Percentiles rank a stretch among this genome's conserved stretches.
Conservation (phyloP, 2,113 vertebrate species). For the Petaurus breviceps region DNA sequence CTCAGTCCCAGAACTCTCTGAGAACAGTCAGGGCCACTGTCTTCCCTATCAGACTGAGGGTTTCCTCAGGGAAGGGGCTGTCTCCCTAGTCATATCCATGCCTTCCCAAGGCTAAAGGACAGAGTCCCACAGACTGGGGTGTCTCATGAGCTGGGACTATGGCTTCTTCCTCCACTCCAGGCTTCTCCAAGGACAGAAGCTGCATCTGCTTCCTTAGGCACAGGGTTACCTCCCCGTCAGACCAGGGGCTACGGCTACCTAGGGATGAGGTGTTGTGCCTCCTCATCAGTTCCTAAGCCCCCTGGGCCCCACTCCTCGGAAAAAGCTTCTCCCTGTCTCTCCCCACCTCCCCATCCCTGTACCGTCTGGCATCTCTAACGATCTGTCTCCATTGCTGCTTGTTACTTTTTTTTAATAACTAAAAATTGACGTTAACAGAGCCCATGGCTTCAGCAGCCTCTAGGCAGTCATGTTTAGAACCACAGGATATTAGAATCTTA, state of each 20-base stretch:
- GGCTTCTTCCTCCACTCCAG: slow-evolving; percentile 2
- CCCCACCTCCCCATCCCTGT: not conserved
- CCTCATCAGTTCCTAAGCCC: slow-evolving; percentile 29
- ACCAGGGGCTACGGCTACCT: slow-evolving; percentile 16
- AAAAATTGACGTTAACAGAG: slow-evolving; percentile 74
- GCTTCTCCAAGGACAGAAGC: not conserved
- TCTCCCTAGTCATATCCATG: not conserved
- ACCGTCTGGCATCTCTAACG: not conserved
- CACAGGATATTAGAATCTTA: slow-evolving; percentile 68
- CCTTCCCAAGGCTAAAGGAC: not conserved
- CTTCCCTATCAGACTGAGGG: not conserved
- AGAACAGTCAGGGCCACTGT: not conserved
- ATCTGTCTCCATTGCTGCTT: slow-evolving; percentile 68
- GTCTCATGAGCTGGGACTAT: slow-evolving; percentile 3
- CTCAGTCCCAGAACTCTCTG: not conserved
- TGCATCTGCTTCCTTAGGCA: not conserved
- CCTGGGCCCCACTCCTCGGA: not conserved
- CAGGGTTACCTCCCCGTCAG: slow-evolving; percentile 67
- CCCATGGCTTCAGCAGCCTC: slow-evolving; percentile 75
- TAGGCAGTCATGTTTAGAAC: slow-evolving; percentile 78
- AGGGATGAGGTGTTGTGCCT: slow-evolving; percentile 9
- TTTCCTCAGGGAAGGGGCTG: not conserved
- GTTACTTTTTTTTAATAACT: slow-evolving; percentile 75
- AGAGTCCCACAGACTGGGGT: slow-evolving; percentile 1
- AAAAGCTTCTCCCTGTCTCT: not conserved